Evolutionary conservation across 2,888 invertebrate species (phyloP).

Genomic region (Stenodema calcarata): DNA sequence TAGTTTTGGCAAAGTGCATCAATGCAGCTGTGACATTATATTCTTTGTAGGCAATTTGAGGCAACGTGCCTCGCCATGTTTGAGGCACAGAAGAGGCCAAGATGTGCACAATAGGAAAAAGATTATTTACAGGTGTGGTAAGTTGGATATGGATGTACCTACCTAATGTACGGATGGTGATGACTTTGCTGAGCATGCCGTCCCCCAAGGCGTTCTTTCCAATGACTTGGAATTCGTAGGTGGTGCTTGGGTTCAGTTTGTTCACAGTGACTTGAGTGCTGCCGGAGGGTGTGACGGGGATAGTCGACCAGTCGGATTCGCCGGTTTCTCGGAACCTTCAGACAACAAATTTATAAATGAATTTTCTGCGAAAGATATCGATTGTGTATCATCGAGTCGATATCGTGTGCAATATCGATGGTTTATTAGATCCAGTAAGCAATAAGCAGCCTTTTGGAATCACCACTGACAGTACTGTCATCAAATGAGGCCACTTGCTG

Average conservation of each 20-base stretch:
- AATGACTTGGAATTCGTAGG: constrained; percentile 95
- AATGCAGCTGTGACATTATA: constrained; percentile 20
- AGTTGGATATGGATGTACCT: constrained; percentile 61
- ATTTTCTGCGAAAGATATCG: too few relatives aligned
- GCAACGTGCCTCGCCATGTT: not conserved
- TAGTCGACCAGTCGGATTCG: constrained; percentile 88
- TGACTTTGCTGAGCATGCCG: constrained; percentile 93
- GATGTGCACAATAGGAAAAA: constrained; percentile 16
- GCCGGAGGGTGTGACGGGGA: constrained; percentile 91
- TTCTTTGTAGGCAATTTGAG: not conserved
- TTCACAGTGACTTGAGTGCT: constrained; percentile 90
- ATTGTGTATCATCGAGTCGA: too few relatives aligned
- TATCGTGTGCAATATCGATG: too few relatives aligned
- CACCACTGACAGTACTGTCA: too few relatives aligned
- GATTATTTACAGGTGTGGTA: constrained; percentile 32
- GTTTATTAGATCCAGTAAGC: too few relatives aligned
- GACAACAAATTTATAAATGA: not conserved
- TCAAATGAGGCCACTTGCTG: too few relatives aligned
- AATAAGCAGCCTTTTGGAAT: too few relatives aligned
- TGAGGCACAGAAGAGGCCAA: constrained; percentile 5
- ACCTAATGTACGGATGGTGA: constrained; percentile 90
- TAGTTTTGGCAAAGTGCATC: constrained; percentile 10
- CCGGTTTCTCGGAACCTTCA: constrained; percentile 83
- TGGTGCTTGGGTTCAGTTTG: constrained; percentile 85
- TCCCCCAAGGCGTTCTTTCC: constrained; percentile 94